Conservation (phyloP, 2,113 vertebrate species). For the Mobula birostris region DNA sequence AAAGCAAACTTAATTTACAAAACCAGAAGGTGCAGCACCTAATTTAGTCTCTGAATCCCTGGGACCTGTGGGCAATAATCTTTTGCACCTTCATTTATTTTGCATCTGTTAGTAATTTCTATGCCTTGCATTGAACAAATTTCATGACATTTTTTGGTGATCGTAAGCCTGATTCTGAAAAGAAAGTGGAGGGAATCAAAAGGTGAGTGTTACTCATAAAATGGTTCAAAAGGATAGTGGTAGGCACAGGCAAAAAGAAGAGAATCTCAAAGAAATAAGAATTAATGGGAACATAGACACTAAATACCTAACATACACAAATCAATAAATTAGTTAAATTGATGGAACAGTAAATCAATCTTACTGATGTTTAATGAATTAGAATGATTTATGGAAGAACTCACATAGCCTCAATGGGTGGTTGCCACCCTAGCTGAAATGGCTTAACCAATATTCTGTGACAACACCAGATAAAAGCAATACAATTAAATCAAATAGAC, state of each 20-base stretch:
- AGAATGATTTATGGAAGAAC: neutral
- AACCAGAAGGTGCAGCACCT: neutral
- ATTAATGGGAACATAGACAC: neutral
- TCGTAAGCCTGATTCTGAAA: neutral
- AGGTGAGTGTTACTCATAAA: neutral
- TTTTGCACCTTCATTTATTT: no score
- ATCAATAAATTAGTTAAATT: neutral
- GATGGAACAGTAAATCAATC: neutral
- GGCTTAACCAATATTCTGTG: no score
- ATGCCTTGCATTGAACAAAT: no score
- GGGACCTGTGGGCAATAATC: neutral
- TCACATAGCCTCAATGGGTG: no score
- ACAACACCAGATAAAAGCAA: no score
- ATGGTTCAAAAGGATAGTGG: neutral
- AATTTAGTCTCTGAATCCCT: neutral
- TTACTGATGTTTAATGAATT: neutral
- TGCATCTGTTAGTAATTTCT: no score
- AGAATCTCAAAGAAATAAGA: neutral
- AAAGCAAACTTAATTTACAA: neutral
- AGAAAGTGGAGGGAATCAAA: neutral
- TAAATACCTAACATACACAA: neutral
- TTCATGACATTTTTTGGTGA: no score
- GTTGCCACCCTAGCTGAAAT: neutral
- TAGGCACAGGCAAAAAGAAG: neutral
- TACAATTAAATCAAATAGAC: no score